Conservation (phyloP, 2,113 vertebrate species). For the Lepidothrix coronata region DNA sequence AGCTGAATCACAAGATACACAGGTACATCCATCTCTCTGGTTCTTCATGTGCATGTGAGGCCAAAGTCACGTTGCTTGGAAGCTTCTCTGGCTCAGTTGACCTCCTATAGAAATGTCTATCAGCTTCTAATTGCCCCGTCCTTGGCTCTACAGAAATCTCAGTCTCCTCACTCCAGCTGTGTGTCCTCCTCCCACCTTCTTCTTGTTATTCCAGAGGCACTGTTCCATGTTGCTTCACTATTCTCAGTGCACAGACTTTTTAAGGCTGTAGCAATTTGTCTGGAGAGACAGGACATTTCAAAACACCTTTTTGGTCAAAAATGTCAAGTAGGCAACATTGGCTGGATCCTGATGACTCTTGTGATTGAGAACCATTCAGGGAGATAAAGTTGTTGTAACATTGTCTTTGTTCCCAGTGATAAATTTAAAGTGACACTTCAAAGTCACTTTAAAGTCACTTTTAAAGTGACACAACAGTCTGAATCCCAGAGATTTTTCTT, state of each 20-base stretch:
- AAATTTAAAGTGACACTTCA: background rate
- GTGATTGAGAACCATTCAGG: background rate
- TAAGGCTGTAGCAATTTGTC: background rate
- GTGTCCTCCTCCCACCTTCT: background rate
- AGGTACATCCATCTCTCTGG: background rate
- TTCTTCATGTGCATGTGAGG: background rate
- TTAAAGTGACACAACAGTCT: background rate
- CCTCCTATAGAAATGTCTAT: background rate
- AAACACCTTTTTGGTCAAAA: background rate
- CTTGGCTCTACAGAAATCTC: background rate
- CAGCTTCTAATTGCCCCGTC: background rate
- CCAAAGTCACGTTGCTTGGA: background rate
- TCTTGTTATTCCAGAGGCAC: background rate
- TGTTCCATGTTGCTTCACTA: background rate
- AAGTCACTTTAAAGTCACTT: background rate
- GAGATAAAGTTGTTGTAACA: background rate
- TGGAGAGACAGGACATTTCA: background rate
- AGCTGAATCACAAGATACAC: background rate
- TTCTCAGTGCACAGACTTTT: accelerated
- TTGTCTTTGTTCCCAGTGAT: background rate
- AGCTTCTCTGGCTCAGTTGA: background rate
- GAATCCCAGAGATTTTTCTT: background rate
- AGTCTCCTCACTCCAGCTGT: background rate
- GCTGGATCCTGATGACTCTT: background rate
- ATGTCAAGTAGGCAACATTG: background rate